A percentile compares a stretch with the other conserved stretches of the same genome.
phyloP scores from a whole-genome alignment of 2,113 vertebrate genomes.

The Himantopus leucocephalus region DNA sequence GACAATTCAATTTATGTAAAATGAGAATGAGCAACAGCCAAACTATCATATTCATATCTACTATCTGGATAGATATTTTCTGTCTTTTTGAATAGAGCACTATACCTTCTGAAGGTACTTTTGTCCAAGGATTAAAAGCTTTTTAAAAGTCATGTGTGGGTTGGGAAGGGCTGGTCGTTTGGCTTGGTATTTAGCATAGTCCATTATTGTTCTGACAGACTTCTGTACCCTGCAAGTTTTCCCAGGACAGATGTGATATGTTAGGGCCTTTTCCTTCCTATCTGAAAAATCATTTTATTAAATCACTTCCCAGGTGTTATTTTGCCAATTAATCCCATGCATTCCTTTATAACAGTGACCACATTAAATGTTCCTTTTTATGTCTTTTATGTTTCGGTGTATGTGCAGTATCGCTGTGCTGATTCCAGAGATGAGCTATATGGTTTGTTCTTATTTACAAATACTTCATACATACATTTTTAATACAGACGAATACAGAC shows the following conservation, averaged over 20 bases:
- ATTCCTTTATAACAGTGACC: not conserved
- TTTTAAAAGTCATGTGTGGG: not conserved
- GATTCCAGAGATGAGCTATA: not conserved
- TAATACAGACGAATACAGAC: not conserved
- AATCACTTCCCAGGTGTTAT: not conserved
- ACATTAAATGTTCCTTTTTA: not conserved
- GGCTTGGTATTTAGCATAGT: not conserved
- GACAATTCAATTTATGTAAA: not conserved
- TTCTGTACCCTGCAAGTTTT: not conserved
- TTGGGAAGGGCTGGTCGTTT: not conserved
- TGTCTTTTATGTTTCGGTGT: not conserved
- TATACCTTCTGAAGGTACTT: not conserved
- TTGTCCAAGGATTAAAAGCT: not conserved
- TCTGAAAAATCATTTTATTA: not conserved
- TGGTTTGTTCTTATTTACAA: not conserved
- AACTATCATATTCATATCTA: not conserved
- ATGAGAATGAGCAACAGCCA: not conserved
- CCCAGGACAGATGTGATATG: not conserved
- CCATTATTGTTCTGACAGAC: not conserved
- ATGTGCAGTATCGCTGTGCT: not conserved
- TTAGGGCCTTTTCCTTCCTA: not conserved
- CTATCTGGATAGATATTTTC: not conserved
- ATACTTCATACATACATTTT: not conserved
- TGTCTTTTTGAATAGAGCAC: not conserved
- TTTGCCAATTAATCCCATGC: not conserved